These are phyloP conservation scores for Mylabris sibirica DNA, from an alignment of 2,888 invertebrate species.

Conservation along the genomic window DNA sequence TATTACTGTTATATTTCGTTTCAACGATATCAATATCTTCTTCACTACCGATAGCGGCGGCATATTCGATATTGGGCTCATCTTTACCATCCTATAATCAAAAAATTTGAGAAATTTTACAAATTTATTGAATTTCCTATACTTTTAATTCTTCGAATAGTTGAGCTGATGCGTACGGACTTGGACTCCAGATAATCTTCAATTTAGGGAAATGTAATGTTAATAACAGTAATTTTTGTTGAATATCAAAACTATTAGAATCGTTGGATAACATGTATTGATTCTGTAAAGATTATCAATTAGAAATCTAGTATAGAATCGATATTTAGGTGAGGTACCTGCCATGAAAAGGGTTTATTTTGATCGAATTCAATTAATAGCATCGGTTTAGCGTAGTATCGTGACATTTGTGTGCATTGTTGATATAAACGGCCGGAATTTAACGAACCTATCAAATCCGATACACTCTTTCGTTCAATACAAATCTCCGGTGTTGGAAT, in stretches of 20 bases:
- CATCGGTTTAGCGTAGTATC: constrained; percentile 87
- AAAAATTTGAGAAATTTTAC: constrained; percentile 20
- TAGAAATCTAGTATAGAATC: neutral
- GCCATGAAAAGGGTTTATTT: constrained; percentile 88
- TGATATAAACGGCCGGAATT: constrained; percentile 94
- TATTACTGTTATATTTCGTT: constrained; percentile 67
- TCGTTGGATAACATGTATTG: constrained; percentile 82
- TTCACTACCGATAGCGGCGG: constrained; percentile 76
- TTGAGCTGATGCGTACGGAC: constrained; percentile 95
- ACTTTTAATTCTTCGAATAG: constrained; percentile 95
- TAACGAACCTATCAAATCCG: constrained; percentile 94
- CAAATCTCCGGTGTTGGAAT: constrained; percentile 96
- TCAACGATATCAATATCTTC: constrained; percentile 64
- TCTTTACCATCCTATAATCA: constrained; percentile 74
- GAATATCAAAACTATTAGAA: constrained; percentile 78
- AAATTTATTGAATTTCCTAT: constrained; percentile 32
- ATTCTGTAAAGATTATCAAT: constrained; percentile 65
- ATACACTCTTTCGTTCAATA: constrained; percentile 95
- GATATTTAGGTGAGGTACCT: constrained; percentile 64
- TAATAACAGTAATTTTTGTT: constrained; percentile 88
- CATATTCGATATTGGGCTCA: constrained; percentile 79
- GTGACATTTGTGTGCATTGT: constrained; percentile 93
- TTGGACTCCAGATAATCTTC: constrained; percentile 95
- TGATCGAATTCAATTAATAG: constrained; percentile 96
- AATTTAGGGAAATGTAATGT: constrained; percentile 94